These are phyloP conservation scores for Stigmatopora argus DNA, from an alignment of 2,113 vertebrate species.

Conservation along the genomic window DNA sequence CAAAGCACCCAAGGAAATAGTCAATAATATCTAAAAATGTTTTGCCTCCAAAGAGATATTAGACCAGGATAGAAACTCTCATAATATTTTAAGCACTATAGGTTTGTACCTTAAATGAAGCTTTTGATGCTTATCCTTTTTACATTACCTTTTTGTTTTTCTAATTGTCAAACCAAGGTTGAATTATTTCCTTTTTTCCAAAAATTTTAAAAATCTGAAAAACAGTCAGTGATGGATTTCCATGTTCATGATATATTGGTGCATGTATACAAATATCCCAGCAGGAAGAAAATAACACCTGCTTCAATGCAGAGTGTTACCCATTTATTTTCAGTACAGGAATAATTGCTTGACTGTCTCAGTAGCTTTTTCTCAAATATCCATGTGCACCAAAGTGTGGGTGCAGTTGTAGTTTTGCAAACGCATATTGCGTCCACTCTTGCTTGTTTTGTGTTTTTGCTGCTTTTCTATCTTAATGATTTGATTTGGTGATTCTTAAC, in stretches of 20 bases:
- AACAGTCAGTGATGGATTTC: constrained; percentile 17
- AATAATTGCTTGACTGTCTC: constrained; percentile 59
- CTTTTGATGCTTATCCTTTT: neutral
- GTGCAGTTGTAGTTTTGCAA: constrained; percentile 17
- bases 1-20: too few relatives aligned
- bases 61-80: too few relatives aligned
- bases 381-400: constrained; percentile 30
- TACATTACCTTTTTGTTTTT: neutral
- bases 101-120: neutral
- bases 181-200: neutral
- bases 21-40: too few relatives aligned
- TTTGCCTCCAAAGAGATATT: too few relatives aligned
- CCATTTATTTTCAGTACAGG: constrained; percentile 40
- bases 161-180: constrained; percentile 1
- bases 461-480: too few relatives aligned
- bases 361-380: constrained; percentile 42
- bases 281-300: constrained; percentile 36
- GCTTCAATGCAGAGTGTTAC: constrained; percentile 31
- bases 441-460: too few relatives aligned
- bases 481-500: too few relatives aligned
- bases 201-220: constrained; percentile 14
- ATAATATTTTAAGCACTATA: neutral
- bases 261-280: constrained; percentile 23
- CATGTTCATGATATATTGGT: constrained; percentile 14
- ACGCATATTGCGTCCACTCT: constrained; percentile 20